These are phyloP conservation scores for Alectura lathami DNA, from an alignment of 2,113 vertebrate genomes.

Conservation along the genomic window DNA sequence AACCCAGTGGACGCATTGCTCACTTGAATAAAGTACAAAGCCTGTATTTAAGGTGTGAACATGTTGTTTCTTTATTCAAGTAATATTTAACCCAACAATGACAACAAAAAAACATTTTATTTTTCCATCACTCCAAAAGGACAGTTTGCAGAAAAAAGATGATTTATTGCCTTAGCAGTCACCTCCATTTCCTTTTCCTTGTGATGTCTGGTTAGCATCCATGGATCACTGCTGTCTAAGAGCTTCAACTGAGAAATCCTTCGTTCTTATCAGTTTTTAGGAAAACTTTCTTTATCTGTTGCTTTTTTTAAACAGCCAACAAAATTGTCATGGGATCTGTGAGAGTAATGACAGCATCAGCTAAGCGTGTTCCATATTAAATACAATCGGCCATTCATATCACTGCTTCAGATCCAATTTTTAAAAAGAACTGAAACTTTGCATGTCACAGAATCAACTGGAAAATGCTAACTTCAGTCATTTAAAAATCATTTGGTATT, in stretches of 20 bases:
- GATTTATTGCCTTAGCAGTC: neutral
- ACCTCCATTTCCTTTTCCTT: neutral
- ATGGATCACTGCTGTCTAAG: neutral
- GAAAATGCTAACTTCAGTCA: constrained; percentile 22
- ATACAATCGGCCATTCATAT: neutral
- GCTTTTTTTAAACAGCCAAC: neutral
- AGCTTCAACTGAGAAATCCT: neutral
- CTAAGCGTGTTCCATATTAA: neutral
- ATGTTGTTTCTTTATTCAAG: neutral
- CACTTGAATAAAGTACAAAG: neutral
- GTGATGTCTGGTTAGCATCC: neutral
- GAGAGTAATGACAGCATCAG: neutral
- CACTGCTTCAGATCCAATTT: neutral
- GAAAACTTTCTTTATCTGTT: neutral
- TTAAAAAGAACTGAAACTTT: constrained; percentile 13
- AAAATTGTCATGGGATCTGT: neutral
- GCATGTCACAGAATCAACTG: neutral
- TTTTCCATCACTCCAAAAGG: neutral
- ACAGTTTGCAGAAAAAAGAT: neutral
- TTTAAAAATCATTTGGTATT: constrained; percentile 47
- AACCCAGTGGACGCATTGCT: neutral
- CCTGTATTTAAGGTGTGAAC: neutral
- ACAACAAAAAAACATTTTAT: neutral
- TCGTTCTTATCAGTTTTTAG: neutral
- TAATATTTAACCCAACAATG: neutral